Base-by-base conservation (phyloP, 2,888 invertebrate genomes). In the Tipula unca region DNA sequence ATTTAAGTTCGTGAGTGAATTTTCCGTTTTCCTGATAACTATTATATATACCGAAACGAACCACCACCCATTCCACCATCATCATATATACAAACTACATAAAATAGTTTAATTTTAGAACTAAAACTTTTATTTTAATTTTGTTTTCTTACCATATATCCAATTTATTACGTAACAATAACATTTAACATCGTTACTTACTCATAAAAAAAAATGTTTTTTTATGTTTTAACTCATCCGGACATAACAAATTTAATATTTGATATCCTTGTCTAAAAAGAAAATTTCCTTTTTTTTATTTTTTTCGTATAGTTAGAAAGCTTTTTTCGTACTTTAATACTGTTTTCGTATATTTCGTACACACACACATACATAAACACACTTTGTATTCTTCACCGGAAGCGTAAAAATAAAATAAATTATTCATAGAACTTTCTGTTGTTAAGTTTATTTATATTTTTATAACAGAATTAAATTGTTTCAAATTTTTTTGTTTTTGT, bases 141-240 rank as follows among this genome's bases (percentile, higher is more conserved):
- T 48, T 69, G 6, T 54, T 20, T 69, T 14, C 14, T 69, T 32
- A 32, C 5, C 20, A 20, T 25, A 25, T 69, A 69, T 25, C 69
- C 69, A 69, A 8, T 69, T 69, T 69, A 69, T 69, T 69, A 69
- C 69, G 69, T 69, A 69, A 69, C 69, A 69, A 69, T 69, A 69
- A 69, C 69, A 69, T 69, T 69, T 69, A 69, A 69, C 69, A 69
- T 69, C 69, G 69, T 69, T 69, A 69, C 69, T 69, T 69, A 69
- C 2, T 25, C n/a, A 42, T 3, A 42, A 42, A 69, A 69, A 69
- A 69, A 25, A 69, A 69, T 3, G n/a, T n/a, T n/a, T n/a, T n/a
- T 25, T 69, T 69, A 69, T 69, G 69, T 69, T 69, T 42, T 25
- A 69, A 69, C 69, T 69, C 69, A 69, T 69, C 69, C 69, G 69